Base-by-base conservation (phyloP, 2,888 invertebrate genomes). In the Aproaerema taeniolella region DNA sequence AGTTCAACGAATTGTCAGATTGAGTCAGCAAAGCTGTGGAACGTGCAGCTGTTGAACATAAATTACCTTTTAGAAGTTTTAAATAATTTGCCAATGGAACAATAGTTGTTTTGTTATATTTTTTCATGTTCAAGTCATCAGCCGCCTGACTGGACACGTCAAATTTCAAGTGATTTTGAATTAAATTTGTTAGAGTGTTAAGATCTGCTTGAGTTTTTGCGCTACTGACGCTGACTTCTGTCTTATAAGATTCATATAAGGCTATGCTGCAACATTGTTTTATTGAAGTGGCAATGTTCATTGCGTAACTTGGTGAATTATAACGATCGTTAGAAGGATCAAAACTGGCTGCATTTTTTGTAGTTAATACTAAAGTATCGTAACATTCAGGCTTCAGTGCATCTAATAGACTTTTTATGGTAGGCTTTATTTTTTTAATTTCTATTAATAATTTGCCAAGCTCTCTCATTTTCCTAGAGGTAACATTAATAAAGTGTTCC, bases 41-140 rank as follows among this genome's bases (percentile, higher is more conserved):
- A 4, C 12, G 2, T 29, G n/a, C 14, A 34, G 46, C 16, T 9
- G n/a, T 36, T 26, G 11, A 9, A 17, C 14, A 13, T 12, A 47
- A 13, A 17, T 43, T 15, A n/a, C 39, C 32, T 43, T 48, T 48
- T n/a, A 45, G 26, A 6, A 32, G 3, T 41, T 44, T 45, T 12
- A 45, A 36, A 35, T 45, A 43, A 38, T 14, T 38, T 30, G 41
- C 43, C 13, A 48, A 26, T 6, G 48, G 42, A 7, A 48, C 35
- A 16, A 48, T 43, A 5, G 42, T 46, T 3, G 37, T 25, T 42
- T 48, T 43, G 24, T 48, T 46, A 31, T 34, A 45, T 30, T 43
- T 43, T 17, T 43, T 42, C 7, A 26, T 7, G 15, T 48, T 41
- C n/a, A 48, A 20, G 24, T 48, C 48, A 9, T 25, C 24, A 8